These are phyloP conservation scores for Limanda limanda DNA, from an alignment of 2,113 vertebrate species.

Conservation along the genomic window DNA sequence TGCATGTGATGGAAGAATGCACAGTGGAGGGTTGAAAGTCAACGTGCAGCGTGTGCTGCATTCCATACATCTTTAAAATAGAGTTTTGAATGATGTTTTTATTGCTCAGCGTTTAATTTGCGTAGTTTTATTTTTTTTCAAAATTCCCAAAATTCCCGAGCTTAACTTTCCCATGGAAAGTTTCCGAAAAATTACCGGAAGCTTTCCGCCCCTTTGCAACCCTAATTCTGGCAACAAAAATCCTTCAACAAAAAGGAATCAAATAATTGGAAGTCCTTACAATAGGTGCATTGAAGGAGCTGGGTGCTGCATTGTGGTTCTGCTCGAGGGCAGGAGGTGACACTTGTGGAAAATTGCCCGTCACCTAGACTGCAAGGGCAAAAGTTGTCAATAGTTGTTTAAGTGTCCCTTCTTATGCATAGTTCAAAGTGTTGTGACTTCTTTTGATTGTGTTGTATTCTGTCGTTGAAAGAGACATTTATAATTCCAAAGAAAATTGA, in stretches of 20 bases:
- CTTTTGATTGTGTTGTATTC: background rate
- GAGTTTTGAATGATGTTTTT: too few relatives aligned
- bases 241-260: background rate
- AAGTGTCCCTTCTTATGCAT: background rate
- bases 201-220: too few relatives aligned
- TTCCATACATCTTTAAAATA: too few relatives aligned
- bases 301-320: constrained; percentile 3
- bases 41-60: too few relatives aligned
- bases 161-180: too few relatives aligned
- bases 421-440: background rate
- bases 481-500: background rate
- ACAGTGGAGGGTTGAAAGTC: too few relatives aligned
- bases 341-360: background rate
- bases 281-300: constrained; percentile 1
- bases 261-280: background rate
- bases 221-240: background rate
- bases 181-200: too few relatives aligned
- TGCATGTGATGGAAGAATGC: too few relatives aligned
- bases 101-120: too few relatives aligned
- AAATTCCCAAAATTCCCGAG: too few relatives aligned
- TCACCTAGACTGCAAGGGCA: background rate
- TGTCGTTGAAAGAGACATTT: background rate
- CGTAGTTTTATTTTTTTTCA: too few relatives aligned
- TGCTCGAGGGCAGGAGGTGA: constrained; percentile 19
- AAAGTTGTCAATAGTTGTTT: constrained; percentile 10